phyloP scores from a whole-genome alignment of 2,888 invertebrate genomes.

The Octonoba sinensis region DNA sequence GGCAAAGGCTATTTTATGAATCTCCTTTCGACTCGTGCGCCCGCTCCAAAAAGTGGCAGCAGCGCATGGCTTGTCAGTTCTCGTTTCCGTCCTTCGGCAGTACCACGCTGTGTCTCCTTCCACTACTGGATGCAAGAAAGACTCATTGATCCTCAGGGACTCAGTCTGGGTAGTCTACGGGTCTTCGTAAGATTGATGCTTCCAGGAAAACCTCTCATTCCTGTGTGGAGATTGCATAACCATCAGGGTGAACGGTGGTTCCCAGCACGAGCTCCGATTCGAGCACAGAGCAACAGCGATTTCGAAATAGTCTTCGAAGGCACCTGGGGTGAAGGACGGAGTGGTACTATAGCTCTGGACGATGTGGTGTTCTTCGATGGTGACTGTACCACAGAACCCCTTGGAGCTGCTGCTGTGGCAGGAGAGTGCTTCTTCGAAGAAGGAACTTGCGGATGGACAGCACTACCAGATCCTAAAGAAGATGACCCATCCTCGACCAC shows the following conservation, averaged over 20 bases:
- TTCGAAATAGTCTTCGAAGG: conserved; percentile 74
- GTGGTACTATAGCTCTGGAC: conserved; percentile 75
- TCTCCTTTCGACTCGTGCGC: conserved; percentile 34
- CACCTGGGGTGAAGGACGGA: conserved; percentile 75
- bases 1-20: conserved; percentile 60
- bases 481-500: conserved; percentile 68
- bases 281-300: conserved; percentile 41
- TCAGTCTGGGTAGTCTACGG: conserved; percentile 73
- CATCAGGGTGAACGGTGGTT: conserved; percentile 74
- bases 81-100: conserved; percentile 62
- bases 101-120: conserved; percentile 72
- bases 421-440: conserved; percentile 76
- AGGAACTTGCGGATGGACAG: conserved; percentile 75
- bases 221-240: conserved; percentile 66
- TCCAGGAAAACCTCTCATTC: conserved; percentile 53
- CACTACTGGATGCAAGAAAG: conserved; percentile 76
- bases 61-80: conserved; percentile 71
- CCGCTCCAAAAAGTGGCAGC: conserved; percentile 41
- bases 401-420: conserved; percentile 64
- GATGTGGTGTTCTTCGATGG: conserved; percentile 76
- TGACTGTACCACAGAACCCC: conserved; percentile 70
- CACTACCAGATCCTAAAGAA: neutral
- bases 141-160: conserved; percentile 75
- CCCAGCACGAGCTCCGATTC: conserved; percentile 47
- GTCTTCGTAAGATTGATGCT: conserved; percentile 66